A percentile compares a stretch with the other conserved stretches of the same genome.
Conservation (phyloP, 2,888 invertebrate species). For the Omphaloscelis lunosa region DNA sequence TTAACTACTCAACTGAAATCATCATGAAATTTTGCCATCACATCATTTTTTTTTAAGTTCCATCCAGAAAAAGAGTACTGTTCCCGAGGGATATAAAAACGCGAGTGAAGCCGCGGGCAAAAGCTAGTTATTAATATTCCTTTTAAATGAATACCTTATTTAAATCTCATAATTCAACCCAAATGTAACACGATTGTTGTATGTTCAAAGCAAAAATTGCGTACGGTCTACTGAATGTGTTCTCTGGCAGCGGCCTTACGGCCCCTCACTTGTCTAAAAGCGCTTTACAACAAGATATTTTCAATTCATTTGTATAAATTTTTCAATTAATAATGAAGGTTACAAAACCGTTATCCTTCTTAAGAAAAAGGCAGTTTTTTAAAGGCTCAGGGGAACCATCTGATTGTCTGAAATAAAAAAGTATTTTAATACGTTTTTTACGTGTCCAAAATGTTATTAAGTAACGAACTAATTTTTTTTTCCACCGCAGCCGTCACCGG, state of each 20-base stretch:
- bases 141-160: not conserved
- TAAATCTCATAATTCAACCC: not conserved
- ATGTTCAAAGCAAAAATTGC: not conserved
- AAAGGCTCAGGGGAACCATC: constrained; percentile 9
- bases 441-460: constrained; percentile 14
- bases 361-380: constrained; percentile 18
- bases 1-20: no score
- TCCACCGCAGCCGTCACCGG: not conserved
- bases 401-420: constrained; percentile 36
- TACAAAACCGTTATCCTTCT: constrained; percentile 8
- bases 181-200: not conserved
- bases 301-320: not conserved
- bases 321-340: not conserved
- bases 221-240: not conserved
- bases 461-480: not conserved
- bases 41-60: no score
- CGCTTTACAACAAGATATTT: not conserved
- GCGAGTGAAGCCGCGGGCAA: no score
- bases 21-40: no score
- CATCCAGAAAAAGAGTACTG: no score
- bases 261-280: not conserved
- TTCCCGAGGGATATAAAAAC: no score
- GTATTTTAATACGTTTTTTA: constrained; percentile 24
- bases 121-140: not conserved
- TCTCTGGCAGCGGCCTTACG: not conserved